These are phyloP conservation scores for Plestiodon gilberti DNA, from an alignment of 2,113 vertebrate genomes.

Conservation along the genomic window DNA sequence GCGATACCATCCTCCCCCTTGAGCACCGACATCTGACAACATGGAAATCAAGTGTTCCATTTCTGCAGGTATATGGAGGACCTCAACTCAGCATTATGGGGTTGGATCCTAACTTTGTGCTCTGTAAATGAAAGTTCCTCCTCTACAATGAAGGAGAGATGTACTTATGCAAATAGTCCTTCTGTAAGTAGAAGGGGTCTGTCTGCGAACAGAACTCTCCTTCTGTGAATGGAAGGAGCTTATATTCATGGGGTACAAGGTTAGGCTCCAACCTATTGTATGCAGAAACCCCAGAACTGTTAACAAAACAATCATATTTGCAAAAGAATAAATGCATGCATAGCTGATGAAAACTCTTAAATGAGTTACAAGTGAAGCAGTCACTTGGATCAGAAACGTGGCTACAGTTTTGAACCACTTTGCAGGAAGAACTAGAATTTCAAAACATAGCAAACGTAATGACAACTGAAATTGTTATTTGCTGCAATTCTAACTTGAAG, in stretches of 20 bases:
- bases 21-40: not conserved
- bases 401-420: constrained; percentile 9
- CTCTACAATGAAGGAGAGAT: not conserved
- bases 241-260: not conserved
- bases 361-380: not conserved
- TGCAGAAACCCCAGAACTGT: not conserved
- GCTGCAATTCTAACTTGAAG: not conserved
- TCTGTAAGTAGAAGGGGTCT: too few relatives aligned
- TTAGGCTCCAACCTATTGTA: not conserved
- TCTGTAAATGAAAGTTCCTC: too few relatives aligned
- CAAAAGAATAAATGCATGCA: not conserved
- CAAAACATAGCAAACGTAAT: constrained; percentile 13
- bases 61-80: not conserved
- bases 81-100: not conserved
- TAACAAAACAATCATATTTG: not conserved
- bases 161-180: too few relatives aligned
- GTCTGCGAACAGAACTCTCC: too few relatives aligned
- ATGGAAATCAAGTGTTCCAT: not conserved
- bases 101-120: too few relatives aligned
- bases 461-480: not conserved
- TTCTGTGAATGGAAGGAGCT: too few relatives aligned
- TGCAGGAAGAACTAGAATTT: not conserved
- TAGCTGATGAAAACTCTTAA: not conserved
- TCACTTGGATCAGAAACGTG: not conserved
- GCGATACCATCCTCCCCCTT: not conserved